These are phyloP conservation scores for Saccostrea echinata DNA, from an alignment of 1,140 invertebrate species.

Conservation along the genomic window DNA sequence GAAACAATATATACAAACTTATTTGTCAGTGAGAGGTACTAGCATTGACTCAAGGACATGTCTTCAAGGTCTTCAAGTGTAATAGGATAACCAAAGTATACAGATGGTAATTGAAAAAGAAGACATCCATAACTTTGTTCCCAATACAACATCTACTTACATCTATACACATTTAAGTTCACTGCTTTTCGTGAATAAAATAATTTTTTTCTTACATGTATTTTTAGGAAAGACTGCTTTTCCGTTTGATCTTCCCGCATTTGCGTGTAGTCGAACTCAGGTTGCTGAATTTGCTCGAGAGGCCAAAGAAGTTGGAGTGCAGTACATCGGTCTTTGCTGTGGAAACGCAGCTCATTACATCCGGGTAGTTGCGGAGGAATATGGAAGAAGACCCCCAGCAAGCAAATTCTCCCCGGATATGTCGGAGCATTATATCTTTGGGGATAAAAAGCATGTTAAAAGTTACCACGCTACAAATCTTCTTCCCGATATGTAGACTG, in stretches of 20 bases:
- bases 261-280: conserved; percentile 59
- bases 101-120: too few species aligned
- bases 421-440: conserved; percentile 64
- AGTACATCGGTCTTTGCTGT: conserved; percentile 77
- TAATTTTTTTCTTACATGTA: too few species aligned
- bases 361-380: conserved; percentile 72
- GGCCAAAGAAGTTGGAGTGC: conserved; percentile 71
- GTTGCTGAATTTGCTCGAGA: conserved; percentile 69
- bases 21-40: too few species aligned
- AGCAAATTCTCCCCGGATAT: conserved; percentile 69
- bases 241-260: conserved; percentile 67
- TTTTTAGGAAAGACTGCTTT: conserved; percentile 65
- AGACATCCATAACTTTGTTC: too few species aligned
- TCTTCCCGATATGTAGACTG: background rate
- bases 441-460: conserved; percentile 38
- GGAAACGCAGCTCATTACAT: conserved; percentile 71
- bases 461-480: conserved; percentile 14
- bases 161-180: background rate
- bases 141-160: too few species aligned
- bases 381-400: conserved; percentile 69
- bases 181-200: too few species aligned
- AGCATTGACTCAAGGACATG: too few species aligned
- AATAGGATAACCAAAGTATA: too few species aligned
- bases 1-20: too few species aligned
- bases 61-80: too few species aligned